Base-by-base conservation (phyloP, 2,888 invertebrate species). In the Synanthedon andrenaeformis region DNA sequence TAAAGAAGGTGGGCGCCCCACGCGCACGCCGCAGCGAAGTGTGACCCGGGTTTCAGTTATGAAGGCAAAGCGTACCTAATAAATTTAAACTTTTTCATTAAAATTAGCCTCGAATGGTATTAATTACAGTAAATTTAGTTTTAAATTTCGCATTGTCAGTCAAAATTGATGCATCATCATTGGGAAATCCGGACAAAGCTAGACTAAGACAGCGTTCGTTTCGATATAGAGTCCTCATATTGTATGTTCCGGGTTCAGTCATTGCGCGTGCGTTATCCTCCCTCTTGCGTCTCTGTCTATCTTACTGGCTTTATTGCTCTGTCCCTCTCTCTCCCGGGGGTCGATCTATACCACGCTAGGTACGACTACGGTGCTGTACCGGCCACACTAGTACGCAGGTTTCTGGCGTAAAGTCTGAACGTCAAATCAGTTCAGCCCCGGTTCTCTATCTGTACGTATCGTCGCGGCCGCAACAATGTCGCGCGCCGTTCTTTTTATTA, bases 401-500 rank as follows among this genome's bases (percentile, higher is more conserved):
- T 82, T 78, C 74, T 76, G 75, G 81, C 81, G 82, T 76, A 69
- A 66, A 67, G 73, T 64, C 64, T 68, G 67, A 74, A 84, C 84
- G 85, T 81, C 74, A 35, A 35, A 35, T 35, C 35, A 74, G 69
- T 66, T 64, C 59, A 69, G 62, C 69, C 68, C 23, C 74, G 74
- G 73, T 74, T 75, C 70, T 69, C 69, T 65, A 59, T 60, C 69
- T 69, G 66, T 72, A 72, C 76, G 78, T 74, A 72, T 57, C 59
- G 59, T 62, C 80, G 85, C 84, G 85, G 79, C 79, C 83, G 86
- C 87, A 76, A 89, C 79, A 78, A 90, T 90, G 90, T 82, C 89
- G 90, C 90, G 88, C 78, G 88, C 87, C 83, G 87, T 89, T 82
- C 84, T 89, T 79, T 84, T 89, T 83, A 79, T 89, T 76, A 86